Evolutionary conservation across 1,140 invertebrate genomes (phyloP), one percentile per base, ranked within the genome.

Genomic region (Liolophura sinensis): DNA sequence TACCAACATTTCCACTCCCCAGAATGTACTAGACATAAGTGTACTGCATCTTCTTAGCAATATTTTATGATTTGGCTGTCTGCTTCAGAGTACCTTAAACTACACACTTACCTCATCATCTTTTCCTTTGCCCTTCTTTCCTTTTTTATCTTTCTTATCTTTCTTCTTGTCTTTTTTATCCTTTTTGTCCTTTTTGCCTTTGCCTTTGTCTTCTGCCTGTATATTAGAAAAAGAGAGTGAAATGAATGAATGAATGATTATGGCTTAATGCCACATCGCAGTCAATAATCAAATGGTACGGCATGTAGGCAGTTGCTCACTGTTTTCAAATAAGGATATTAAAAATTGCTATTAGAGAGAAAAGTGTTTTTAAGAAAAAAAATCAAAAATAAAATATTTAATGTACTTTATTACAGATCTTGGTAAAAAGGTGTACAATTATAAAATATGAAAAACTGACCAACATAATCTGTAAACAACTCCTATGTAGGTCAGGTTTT

Each of bases 131-230:
- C 74, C 75, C 69, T 79, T 77, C 64, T 76, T 80, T 52, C 71
- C 72, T 73, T 81, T 81, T 58, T 82, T 81, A 24, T 70, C 74
- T 68, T 82, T 78, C 60, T 79, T 77, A 40, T 75, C 76, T 59
- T 77, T 75, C 59, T 83, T 81, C 59, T 82, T 78, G 12, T 75
- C 71, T 59, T 82, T 82, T 51, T 84, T 82, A n/a, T 77, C 75
- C 60, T 82, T 78, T 50, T 84, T 79, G 20, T 77, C 68, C 67
- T 82, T 77, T 62, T 80, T 66, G 60, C 71, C 64, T 66, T 81
- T 72, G 64, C 73, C 72, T 63, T 73, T 73, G 50, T 76, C 75
- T 31, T 73, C 71, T 58, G 24, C 25, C 31, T 58, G 18, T 24
- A 24, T 58, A 22, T 22, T 22, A 18, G n/a, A 31, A n/a, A n/a